Base-by-base conservation (phyloP, 2,888 invertebrate genomes). In the Blastobasis lacticolella region DNA sequence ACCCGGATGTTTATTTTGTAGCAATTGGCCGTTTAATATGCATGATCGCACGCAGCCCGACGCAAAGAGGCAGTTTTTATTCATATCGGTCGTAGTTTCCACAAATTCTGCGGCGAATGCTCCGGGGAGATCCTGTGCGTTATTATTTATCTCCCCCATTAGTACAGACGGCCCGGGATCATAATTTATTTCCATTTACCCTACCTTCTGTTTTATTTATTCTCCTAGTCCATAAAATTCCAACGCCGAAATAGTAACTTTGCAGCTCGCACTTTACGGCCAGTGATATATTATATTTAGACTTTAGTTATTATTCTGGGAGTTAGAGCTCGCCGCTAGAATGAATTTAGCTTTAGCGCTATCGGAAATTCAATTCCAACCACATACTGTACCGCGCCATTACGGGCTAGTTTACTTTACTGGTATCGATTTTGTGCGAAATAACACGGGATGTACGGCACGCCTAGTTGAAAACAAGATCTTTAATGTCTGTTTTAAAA, bases 291-390 rank as follows among this genome's bases (percentile, higher is more conserved):
- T 40, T 7, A 47, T 47, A 40, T 40, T 47, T 47, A 38, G 38
- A 47, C n/a, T 44, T 44, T 40, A 40, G 6, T 40, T 40, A 50
- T 55, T 58, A 58, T 58, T 57, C 52, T 52, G 53, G 56, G 57
- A 56, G 59, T n/a, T 50, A 64, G 57, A 56, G 55, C 58, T 60
- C 51, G 7, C 10, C 58, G 55, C 59, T 54, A 49, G 62, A 63
- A 62, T 66, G 67, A 68, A 70, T 69, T 67, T 62, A 67, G 65
- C 61, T 64, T 59, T 61, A 63, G 63, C 65, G 61, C 63, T 60
- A 63, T 65, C 63, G 75, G 73, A 75, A 74, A 74, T 73, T 71
- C 72, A 69, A 72, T 70, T 62, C 62, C 52, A 63, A 69, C 71
- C 71, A 65, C 69, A 67, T 48, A 49, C 50, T 44, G 49, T 49